Conservation (phyloP, 2,113 vertebrate genomes). For the Gymnarchus niloticus region DNA sequence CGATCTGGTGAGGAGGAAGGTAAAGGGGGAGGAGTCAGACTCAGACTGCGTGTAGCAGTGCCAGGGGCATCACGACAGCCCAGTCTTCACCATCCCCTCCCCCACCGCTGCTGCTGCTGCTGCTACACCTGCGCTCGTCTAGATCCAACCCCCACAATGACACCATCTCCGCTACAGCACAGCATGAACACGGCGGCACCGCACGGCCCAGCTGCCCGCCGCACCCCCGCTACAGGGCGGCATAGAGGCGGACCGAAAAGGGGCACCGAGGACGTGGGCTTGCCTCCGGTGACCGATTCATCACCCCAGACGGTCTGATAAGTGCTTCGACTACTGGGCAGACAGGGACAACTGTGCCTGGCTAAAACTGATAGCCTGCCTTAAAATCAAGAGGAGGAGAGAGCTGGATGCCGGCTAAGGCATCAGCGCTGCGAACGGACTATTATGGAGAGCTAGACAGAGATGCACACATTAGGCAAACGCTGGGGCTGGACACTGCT, state of each 20-base stretch:
- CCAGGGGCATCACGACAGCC: neutral
- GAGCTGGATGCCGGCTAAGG: neutral
- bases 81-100: conserved; percentile 30
- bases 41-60: conserved; percentile 31
- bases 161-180: neutral
- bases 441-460: neutral
- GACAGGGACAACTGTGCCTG: neutral
- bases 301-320: neutral
- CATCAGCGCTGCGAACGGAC: neutral
- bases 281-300: neutral
- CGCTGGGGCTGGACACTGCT: conserved; percentile 11
- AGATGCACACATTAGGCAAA: neutral
- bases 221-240: conserved; percentile 21
- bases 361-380: neutral
- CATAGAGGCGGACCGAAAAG: neutral
- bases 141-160: neutral
- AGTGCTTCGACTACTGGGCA: neutral
- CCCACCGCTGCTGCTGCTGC: conserved; percentile 23
- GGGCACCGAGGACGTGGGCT: neutral
- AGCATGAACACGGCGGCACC: neutral
- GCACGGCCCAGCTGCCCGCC: neutral
- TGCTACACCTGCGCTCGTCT: conserved; percentile 25
- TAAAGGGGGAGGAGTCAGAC: neutral
- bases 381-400: neutral
- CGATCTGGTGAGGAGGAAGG: conserved; percentile 73